These are phyloP conservation scores for Metallyticus violacea DNA, from an alignment of 2,888 invertebrate species.

Conservation along the genomic window DNA sequence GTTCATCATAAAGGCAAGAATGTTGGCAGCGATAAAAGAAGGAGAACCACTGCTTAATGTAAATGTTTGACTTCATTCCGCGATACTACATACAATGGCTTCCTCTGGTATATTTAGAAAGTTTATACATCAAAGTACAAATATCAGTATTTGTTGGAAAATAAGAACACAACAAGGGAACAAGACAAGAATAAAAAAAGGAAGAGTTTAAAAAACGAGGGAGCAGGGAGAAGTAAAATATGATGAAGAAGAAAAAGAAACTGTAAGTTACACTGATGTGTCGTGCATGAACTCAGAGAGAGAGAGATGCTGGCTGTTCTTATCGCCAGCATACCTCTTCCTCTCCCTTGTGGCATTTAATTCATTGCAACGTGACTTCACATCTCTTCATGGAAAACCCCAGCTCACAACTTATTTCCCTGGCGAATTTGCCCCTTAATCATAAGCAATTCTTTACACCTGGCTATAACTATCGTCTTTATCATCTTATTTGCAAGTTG, in stretches of 20 bases:
- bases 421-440: background rate
- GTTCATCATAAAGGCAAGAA: too few species aligned
- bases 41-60: too few species aligned
- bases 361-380: background rate
- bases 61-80: too few species aligned
- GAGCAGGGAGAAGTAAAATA: too few species aligned
- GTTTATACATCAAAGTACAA: too few species aligned
- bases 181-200: too few species aligned
- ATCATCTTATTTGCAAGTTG: background rate
- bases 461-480: background rate
- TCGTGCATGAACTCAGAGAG: background rate
- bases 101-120: too few species aligned
- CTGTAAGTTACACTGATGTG: background rate
- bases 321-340: background rate
- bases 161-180: too few species aligned
- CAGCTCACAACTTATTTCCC: background rate
- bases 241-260: background rate
- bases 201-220: too few species aligned
- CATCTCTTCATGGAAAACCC: background rate
- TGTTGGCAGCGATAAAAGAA: too few species aligned
- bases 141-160: too few species aligned
- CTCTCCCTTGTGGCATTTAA: background rate
- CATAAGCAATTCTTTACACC: background rate
- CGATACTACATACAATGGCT: too few species aligned
- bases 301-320: background rate